Conservation (phyloP, 2,888 invertebrate genomes). For the Mylabris sibirica region DNA sequence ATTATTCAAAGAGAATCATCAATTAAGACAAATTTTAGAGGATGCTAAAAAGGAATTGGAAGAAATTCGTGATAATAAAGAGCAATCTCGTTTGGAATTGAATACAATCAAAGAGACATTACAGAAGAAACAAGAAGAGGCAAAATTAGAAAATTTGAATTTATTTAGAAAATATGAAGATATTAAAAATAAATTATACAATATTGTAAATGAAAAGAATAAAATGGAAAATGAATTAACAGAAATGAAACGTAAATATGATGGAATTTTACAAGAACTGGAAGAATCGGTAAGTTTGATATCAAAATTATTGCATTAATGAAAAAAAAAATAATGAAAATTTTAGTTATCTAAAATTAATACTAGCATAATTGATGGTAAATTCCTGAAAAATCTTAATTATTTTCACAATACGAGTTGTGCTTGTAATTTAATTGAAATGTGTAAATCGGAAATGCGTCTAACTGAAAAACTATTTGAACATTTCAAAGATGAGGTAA, state of each 20-base stretch:
- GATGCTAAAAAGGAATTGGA: neutral
- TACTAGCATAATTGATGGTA: neutral
- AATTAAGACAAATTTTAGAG: neutral
- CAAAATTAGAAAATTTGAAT: constrained; percentile 48
- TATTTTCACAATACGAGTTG: neutral
- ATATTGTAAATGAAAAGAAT: constrained; percentile 39
- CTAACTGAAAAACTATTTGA: constrained; percentile 47
- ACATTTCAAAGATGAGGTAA: constrained; percentile 45
- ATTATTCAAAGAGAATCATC: neutral
- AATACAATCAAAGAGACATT: constrained; percentile 12
- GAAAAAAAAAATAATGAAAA: neutral
- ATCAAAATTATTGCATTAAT: neutral
- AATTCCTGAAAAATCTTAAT: constrained; percentile 11
- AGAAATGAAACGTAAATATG: constrained; percentile 19
- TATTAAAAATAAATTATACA: neutral
- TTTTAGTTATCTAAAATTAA: constrained; percentile 1
- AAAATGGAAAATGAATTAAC: constrained; percentile 42
- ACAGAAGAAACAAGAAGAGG: constrained; percentile 43
- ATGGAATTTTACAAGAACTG: neutral
- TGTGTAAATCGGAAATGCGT: constrained; percentile 45
- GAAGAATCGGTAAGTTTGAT: neutral
- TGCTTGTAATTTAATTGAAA: constrained; percentile 15
- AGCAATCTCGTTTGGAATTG: constrained; percentile 8
- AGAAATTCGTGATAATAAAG: neutral
- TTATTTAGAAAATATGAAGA: constrained; percentile 47